Conservation (phyloP, 2,113 vertebrate species). For the Tenrec ecaudatus region DNA sequence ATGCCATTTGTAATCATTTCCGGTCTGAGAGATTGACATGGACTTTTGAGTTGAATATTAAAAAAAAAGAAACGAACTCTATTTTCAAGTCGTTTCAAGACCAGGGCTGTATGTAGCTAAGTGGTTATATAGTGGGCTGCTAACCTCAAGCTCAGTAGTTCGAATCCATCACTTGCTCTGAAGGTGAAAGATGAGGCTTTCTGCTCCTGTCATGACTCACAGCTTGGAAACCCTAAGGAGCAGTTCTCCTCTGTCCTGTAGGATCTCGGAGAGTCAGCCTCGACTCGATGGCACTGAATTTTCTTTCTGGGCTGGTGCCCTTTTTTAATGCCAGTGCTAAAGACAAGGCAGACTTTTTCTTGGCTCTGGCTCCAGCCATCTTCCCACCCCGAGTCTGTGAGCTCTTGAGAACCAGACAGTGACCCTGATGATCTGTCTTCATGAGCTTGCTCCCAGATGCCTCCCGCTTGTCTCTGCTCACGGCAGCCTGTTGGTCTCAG, state of each 20-base stretch:
- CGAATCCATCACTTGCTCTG: too few species aligned
- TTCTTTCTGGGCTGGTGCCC: not conserved
- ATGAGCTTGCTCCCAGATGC: not conserved
- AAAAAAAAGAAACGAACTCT: not conserved
- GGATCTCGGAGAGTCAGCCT: too few species aligned
- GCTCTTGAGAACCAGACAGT: not conserved
- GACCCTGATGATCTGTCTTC: not conserved
- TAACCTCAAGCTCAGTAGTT: too few species aligned
- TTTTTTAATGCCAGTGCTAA: not conserved
- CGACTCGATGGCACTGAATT: too few species aligned
- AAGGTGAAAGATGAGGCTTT: too few species aligned
- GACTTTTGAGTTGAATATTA: not conserved
- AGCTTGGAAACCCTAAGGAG: too few species aligned
- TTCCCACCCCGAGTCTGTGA: not conserved
- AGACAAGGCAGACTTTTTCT: constrained; percentile 7
- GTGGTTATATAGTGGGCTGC: too few species aligned
- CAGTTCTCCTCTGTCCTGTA: too few species aligned
- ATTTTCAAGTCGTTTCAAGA: constrained; percentile 13
- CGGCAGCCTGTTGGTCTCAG: not conserved
- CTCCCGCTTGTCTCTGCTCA: not conserved
- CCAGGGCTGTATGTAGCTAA: not conserved
- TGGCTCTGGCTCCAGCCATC: not conserved
- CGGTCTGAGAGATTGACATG: not conserved
- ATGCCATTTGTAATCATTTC: not conserved
- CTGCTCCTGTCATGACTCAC: too few species aligned